These are phyloP conservation scores for Nanorana parkeri DNA, from an alignment of 2,113 vertebrate species.

Conservation along the genomic window DNA sequence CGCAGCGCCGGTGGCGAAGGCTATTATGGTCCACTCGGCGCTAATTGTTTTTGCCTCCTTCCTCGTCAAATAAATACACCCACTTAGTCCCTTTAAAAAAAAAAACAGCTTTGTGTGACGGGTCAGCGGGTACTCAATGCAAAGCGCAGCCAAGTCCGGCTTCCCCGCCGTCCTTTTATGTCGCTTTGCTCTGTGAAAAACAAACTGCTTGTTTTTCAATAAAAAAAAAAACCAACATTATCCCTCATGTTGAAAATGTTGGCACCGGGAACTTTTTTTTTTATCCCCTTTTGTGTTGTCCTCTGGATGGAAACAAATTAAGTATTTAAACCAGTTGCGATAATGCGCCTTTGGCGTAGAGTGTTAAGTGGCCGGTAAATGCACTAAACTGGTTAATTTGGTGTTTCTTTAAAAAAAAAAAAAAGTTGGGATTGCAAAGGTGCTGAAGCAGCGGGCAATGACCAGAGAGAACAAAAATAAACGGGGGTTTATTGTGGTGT, in stretches of 20 bases:
- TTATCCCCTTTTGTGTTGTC: neutral
- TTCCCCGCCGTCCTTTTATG: slow-evolving; percentile 14
- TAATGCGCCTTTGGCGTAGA: neutral
- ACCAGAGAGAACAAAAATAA: slow-evolving; percentile 5
- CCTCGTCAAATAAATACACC: slow-evolving; percentile 46
- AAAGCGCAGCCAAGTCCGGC: neutral
- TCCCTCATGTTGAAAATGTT: slow-evolving; percentile 10
- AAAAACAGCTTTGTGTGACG: slow-evolving; percentile 19
- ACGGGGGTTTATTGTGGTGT: neutral
- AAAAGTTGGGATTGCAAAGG: no score
- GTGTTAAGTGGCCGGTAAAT: no score
- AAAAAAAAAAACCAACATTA: neutral
- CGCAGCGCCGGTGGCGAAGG: neutral
- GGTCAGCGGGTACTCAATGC: neutral
- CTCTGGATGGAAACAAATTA: slow-evolving; percentile 9
- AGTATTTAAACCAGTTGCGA: slow-evolving; percentile 4
- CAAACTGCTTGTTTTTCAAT: slow-evolving; percentile 29
- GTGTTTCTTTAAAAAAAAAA: no score
- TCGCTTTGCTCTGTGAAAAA: neutral
- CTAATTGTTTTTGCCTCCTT: slow-evolving; percentile 5
- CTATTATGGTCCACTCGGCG: slow-evolving; percentile 33
- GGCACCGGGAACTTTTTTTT: neutral
- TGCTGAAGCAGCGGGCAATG: neutral
- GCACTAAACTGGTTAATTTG: no score
- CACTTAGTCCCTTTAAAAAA: slow-evolving; percentile 11